A percentile compares a stretch with the other conserved stretches of the same genome.
Conservation (phyloP, 2,113 vertebrate species). For the Nesogale talazaci region DNA sequence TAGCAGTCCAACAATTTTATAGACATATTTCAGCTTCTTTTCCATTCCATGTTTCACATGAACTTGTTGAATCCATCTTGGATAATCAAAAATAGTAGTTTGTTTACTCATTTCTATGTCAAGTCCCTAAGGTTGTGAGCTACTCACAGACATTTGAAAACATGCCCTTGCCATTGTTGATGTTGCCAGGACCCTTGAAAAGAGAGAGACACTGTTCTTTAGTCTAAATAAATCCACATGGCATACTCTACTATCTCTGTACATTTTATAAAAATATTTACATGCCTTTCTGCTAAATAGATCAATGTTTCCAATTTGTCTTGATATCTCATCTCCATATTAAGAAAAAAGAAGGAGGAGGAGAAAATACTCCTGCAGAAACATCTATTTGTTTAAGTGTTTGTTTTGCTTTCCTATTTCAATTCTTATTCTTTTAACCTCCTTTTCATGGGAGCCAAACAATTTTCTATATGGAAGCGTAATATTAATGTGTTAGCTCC, state of each 20-base stretch:
- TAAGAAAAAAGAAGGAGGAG: neutral
- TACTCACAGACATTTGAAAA: neutral
- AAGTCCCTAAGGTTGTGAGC: neutral
- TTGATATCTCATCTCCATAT: neutral
- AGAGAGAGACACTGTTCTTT: neutral
- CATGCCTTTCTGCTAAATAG: neutral
- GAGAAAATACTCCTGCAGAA: neutral
- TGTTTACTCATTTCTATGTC: neutral
- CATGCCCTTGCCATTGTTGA: too few relatives aligned
- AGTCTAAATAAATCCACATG: neutral
- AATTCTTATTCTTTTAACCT: neutral
- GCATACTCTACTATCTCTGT: neutral
- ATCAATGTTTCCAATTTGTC: neutral
- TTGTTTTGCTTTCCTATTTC: neutral
- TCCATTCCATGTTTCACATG: too few relatives aligned
- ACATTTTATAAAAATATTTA: neutral
- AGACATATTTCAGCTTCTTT: too few relatives aligned
- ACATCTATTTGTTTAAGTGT: neutral
- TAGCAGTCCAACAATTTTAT: too few relatives aligned
- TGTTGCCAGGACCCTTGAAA: neutral
- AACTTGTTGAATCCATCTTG: too few relatives aligned
- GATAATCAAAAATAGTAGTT: neutral
- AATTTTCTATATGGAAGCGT: neutral
- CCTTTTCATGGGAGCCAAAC: neutral
- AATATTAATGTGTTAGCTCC: neutral